A percentile compares a stretch with the other conserved stretches of the same genome.
phyloP scores from a whole-genome alignment of 2,888 invertebrate species.

The Stegophylla sp. region DNA sequence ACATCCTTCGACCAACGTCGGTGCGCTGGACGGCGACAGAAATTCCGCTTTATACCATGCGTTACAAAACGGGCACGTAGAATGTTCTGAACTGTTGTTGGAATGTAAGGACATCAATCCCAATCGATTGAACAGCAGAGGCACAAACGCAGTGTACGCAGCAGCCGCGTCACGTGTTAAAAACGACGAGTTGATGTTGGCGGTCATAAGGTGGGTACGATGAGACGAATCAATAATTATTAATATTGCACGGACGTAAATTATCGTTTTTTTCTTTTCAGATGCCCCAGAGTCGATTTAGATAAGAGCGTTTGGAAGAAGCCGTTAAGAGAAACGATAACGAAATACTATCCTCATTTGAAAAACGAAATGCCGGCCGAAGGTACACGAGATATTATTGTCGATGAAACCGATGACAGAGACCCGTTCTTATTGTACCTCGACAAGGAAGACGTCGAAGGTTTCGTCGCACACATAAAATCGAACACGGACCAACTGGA shows the following conservation, averaged over 20 bases:
- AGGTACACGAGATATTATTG: too few relatives aligned
- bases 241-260: not conserved
- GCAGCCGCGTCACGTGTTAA: conserved; percentile 64
- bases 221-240: conserved; percentile 62
- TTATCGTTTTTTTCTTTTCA: too few relatives aligned
- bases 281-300: too few relatives aligned
- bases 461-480: too few relatives aligned
- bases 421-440: too few relatives aligned
- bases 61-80: conserved; percentile 66
- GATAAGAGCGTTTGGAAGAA: too few relatives aligned
- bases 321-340: too few relatives aligned
- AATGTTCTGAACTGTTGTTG: conserved; percentile 63
- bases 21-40: conserved; percentile 67
- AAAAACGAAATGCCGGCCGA: too few relatives aligned
- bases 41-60: conserved; percentile 69
- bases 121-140: conserved; percentile 63
- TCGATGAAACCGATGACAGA: too few relatives aligned
- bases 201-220: conserved; percentile 69
- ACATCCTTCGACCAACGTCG: conserved; percentile 66
- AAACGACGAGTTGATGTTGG: conserved; percentile 68
- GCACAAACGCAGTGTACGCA: conserved; percentile 64
- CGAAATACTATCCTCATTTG: too few relatives aligned
- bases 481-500: too few relatives aligned
- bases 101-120: conserved; percentile 63
- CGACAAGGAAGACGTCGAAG: too few relatives aligned